A percentile compares a stretch with the other conserved stretches of the same genome.
These are phyloP conservation scores for Manduca sexta DNA, from an alignment of 1,140 invertebrate species.

Conservation along the genomic window DNA sequence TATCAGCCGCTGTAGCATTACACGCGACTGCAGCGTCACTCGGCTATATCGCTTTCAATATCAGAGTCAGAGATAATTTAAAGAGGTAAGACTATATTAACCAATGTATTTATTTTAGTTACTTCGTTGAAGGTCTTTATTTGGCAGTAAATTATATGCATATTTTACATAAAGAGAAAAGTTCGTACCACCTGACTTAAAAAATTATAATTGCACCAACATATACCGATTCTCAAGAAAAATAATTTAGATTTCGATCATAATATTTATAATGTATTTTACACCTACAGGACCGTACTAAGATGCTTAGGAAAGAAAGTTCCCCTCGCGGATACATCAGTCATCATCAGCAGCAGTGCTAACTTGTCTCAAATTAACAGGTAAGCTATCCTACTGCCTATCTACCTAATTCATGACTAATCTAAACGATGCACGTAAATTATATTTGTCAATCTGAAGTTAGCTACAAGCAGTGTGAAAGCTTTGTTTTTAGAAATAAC, in stretches of 20 bases:
- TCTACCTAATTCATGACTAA: too few species aligned
- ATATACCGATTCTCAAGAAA: neutral
- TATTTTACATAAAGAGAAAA: too few species aligned
- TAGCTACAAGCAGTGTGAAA: too few species aligned
- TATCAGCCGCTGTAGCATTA: slow-evolving; percentile 80
- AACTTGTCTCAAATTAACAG: slow-evolving; percentile 77
- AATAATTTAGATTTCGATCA: too few species aligned
- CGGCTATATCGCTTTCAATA: slow-evolving; percentile 89
- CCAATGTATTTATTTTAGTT: too few species aligned
- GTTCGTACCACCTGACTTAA: too few species aligned
- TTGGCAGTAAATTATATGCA: too few species aligned
- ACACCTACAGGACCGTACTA: slow-evolving; percentile 79
- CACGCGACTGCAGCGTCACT: slow-evolving; percentile 86
- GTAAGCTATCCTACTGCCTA: slow-evolving; percentile 37
- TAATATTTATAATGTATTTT: too few species aligned
- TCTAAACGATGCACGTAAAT: too few species aligned
- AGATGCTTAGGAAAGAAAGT: slow-evolving; percentile 89
- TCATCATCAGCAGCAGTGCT: slow-evolving; percentile 81
- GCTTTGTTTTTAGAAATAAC: too few species aligned
- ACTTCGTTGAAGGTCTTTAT: too few species aligned
- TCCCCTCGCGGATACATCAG: slow-evolving; percentile 83
- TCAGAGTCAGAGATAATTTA: slow-evolving; percentile 82
- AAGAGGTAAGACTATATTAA: slow-evolving; percentile 33
- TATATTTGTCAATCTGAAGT: too few species aligned
- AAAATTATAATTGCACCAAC: neutral